Conservation (phyloP, 2,888 invertebrate species). For the Drosophila fungiperda region DNA sequence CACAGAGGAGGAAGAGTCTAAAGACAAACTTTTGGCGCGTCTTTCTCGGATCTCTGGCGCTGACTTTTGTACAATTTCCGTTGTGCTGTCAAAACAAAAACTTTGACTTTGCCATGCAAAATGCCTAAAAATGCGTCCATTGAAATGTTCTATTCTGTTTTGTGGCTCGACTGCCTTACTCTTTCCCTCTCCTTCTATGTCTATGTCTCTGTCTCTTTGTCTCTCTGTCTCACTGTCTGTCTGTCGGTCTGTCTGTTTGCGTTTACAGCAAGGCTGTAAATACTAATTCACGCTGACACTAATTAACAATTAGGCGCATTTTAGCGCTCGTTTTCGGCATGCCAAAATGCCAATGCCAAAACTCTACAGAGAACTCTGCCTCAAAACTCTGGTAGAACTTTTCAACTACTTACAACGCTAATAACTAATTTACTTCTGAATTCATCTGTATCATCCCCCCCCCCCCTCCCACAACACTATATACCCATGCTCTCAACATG, state of each 20-base stretch:
- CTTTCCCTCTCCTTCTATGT: not conserved
- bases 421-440: slow-evolving; percentile 79
- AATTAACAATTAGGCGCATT: slow-evolving; percentile 83
- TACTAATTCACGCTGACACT: slow-evolving; percentile 77
- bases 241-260: slow-evolving; percentile 7
- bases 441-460: slow-evolving; percentile 20
- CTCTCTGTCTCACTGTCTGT: not conserved
- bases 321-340: slow-evolving; percentile 65
- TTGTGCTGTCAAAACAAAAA: slow-evolving; percentile 61
- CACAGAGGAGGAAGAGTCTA: slow-evolving; percentile 66
- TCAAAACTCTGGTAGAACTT: slow-evolving; percentile 59
- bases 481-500: slow-evolving; percentile 33
- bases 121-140: slow-evolving; percentile 71
- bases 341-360: slow-evolving; percentile 42
- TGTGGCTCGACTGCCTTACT: slow-evolving; percentile 1
- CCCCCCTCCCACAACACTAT: not conserved
- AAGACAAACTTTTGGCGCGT: slow-evolving; percentile 66
- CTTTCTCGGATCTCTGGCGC: slow-evolving; percentile 48
- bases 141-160: slow-evolving; percentile 42
- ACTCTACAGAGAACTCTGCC: slow-evolving; percentile 32
- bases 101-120: slow-evolving; percentile 54
- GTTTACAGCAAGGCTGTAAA: slow-evolving; percentile 56
- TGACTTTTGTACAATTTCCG: slow-evolving; percentile 73
- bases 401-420: slow-evolving; percentile 79
- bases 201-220: not conserved